These are phyloP conservation scores for Columba livia DNA, from an alignment of 2,113 vertebrate genomes.

Conservation along the genomic window DNA sequence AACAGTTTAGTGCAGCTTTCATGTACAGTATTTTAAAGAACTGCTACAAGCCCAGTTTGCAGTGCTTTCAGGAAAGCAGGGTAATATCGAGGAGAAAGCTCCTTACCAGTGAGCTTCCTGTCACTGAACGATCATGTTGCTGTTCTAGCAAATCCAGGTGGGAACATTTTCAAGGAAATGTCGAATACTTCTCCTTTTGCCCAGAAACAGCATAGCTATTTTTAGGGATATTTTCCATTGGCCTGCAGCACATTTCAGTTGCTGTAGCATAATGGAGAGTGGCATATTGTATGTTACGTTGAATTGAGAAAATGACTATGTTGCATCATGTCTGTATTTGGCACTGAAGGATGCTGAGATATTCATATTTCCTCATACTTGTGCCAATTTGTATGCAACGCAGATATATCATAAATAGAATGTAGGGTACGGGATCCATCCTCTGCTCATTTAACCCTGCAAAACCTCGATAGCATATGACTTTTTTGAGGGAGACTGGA, in stretches of 20 bases:
- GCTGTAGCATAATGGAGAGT: constrained; percentile 69
- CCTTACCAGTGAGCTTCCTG: constrained; percentile 64
- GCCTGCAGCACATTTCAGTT: constrained; percentile 75
- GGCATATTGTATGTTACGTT: constrained; percentile 59
- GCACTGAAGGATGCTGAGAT: constrained; percentile 57
- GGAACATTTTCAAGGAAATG: constrained; percentile 79
- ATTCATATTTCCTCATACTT: constrained; percentile 44
- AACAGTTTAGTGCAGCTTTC: constrained; percentile 72
- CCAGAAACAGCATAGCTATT: constrained; percentile 79
- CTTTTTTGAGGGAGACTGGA: not conserved
- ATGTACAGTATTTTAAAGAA: constrained; percentile 62
- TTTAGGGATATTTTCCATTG: constrained; percentile 79
- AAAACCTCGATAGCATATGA: not conserved
- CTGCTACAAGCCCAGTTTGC: constrained; percentile 61
- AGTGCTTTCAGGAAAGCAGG: constrained; percentile 63
- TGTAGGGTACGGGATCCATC: not conserved
- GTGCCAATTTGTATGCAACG: constrained; percentile 34
- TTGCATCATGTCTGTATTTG: constrained; percentile 59
- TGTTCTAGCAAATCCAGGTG: constrained; percentile 77
- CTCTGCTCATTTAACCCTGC: not conserved
- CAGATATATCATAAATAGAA: constrained; percentile 32
- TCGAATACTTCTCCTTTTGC: constrained; percentile 76
- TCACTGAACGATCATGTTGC: constrained; percentile 60
- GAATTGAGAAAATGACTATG: constrained; percentile 59
- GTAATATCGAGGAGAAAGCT: constrained; percentile 65